Evolutionary conservation across 2,888 invertebrate species (phyloP).

Genomic region (Eudasyphora cyanicolor): DNA sequence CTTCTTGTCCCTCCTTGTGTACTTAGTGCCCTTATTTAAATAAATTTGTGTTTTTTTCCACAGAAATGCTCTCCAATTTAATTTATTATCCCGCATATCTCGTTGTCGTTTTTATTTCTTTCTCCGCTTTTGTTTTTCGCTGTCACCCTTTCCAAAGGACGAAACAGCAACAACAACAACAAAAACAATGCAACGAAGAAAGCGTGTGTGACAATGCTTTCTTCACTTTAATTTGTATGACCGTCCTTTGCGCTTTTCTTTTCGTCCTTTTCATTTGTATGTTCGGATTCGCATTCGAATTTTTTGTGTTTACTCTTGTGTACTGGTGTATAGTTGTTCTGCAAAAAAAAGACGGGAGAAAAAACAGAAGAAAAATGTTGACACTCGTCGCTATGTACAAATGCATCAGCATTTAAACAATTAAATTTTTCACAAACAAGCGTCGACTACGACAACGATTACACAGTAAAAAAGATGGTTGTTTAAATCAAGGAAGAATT

Average conservation of each 20-base stretch:
- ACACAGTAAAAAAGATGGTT: not conserved
- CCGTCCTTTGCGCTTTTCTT: not conserved
- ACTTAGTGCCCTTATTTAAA: too few relatives aligned
- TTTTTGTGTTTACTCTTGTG: not conserved
- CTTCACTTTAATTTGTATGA: not conserved
- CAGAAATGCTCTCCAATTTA: not conserved
- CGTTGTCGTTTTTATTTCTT: not conserved
- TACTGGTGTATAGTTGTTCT: not conserved
- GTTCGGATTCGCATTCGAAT: not conserved
- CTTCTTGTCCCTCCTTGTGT: too few relatives aligned
- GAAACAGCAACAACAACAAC: too few relatives aligned
- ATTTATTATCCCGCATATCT: not conserved
- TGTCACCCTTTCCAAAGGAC: not conserved
- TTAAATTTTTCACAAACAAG: conserved; percentile 1
- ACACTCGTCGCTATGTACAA: not conserved
- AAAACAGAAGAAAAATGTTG: not conserved
- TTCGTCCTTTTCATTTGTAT: not conserved
- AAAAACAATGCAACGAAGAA: not conserved
- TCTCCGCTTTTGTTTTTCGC: not conserved
- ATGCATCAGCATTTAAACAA: not conserved
- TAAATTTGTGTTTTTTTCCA: not conserved
- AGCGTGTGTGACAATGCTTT: not conserved
- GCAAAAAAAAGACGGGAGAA: too few relatives aligned
- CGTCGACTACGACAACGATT: too few relatives aligned
- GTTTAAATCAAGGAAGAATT: too few relatives aligned